Evolutionary conservation across 2,888 invertebrate species (phyloP).

Genomic region (Cyclophora punctaria): DNA sequence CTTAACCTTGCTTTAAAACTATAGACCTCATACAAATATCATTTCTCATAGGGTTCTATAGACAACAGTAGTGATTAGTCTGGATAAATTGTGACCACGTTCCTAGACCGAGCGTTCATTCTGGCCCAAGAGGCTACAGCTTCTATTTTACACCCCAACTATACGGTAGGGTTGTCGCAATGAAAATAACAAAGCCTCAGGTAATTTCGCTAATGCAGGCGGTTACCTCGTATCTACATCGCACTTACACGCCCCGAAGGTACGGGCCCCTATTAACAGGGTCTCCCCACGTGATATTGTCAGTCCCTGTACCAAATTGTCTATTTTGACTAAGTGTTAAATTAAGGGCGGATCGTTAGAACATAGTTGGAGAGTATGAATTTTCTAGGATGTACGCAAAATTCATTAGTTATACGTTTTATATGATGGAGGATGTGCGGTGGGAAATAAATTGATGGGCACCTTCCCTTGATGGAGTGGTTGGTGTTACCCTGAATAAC

Average conservation of each 20-base stretch:
- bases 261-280: constrained; percentile 56
- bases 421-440: background rate
- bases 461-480: too few species aligned
- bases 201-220: constrained; percentile 75
- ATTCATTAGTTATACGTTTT: constrained; percentile 7
- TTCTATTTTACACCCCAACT: constrained; percentile 35
- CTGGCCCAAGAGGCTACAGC: constrained; percentile 16
- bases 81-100: too few species aligned
- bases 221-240: constrained; percentile 70
- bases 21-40: too few species aligned
- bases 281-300: constrained; percentile 53
- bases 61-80: too few species aligned
- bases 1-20: too few species aligned
- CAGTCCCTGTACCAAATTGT: constrained; percentile 49
- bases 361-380: constrained; percentile 28
- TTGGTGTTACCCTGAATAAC: background rate
- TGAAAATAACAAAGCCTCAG: constrained; percentile 71
- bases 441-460: background rate
- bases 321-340: constrained; percentile 60
- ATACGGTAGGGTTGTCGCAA: constrained; percentile 50
- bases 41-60: too few species aligned
- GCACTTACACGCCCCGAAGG: constrained; percentile 58
- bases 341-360: constrained; percentile 37
- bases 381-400: constrained; percentile 24
- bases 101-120: too few species aligned